Conservation (phyloP, 2,113 vertebrate genomes). For the Toxotes jaculatrix region DNA sequence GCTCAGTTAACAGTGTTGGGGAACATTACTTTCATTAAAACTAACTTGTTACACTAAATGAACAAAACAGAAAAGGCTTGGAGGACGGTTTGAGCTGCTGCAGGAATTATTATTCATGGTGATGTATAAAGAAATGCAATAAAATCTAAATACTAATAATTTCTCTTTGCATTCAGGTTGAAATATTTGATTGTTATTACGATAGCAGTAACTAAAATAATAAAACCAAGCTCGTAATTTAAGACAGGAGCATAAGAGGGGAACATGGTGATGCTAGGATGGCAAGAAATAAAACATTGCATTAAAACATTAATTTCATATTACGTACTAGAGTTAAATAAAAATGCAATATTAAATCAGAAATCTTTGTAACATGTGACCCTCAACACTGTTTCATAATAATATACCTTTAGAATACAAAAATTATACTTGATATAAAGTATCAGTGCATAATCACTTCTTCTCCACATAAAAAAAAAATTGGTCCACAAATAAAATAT, state of each 20-base stretch:
- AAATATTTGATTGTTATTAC: slow-evolving; percentile 19
- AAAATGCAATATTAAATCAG: slow-evolving; percentile 33
- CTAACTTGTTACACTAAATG: slow-evolving; percentile 35
- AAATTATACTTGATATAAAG: slow-evolving; percentile 76
- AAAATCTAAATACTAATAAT: slow-evolving; percentile 23
- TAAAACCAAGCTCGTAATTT: slow-evolving; percentile 3
- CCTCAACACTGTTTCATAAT: slow-evolving; percentile 61
- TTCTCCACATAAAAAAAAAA: slow-evolving; percentile 57
- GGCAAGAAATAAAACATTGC: slow-evolving; percentile 39
- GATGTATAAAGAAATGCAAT: slow-evolving; percentile 27
- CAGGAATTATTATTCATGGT: slow-evolving; percentile 24
- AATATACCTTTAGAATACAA: slow-evolving; percentile 81
- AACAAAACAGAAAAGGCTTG: slow-evolving; percentile 21
- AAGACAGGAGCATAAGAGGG: neutral
- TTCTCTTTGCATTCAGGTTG: neutral
- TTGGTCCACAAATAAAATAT: slow-evolving; percentile 61
- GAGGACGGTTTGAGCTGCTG: slow-evolving; percentile 13
- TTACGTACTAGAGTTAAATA: slow-evolving; percentile 57
- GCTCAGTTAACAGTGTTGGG: slow-evolving; percentile 81
- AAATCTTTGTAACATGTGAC: slow-evolving; percentile 45
- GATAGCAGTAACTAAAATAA: slow-evolving; percentile 17
- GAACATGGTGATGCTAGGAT: slow-evolving; percentile 33
- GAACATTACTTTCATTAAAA: slow-evolving; percentile 52
- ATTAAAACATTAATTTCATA: slow-evolving; percentile 54
- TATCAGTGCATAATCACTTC: slow-evolving; percentile 84